These are phyloP conservation scores for Carettochelys insculpta DNA, from an alignment of 2,113 vertebrate genomes.

Conservation along the genomic window DNA sequence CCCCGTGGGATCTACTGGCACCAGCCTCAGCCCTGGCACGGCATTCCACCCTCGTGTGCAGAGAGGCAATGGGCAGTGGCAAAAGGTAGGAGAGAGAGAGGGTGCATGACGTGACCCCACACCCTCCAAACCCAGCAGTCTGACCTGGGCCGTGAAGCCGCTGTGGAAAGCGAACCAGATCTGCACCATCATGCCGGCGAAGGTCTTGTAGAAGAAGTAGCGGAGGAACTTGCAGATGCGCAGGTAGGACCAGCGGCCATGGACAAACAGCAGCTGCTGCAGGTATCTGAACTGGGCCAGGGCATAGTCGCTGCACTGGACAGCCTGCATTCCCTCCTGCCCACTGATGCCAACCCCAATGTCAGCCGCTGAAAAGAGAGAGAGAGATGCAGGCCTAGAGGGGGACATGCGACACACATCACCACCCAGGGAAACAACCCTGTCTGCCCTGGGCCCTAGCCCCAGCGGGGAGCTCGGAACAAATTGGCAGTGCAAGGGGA, in stretches of 20 bases:
- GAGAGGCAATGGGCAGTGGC: neutral
- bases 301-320: slow-evolving; percentile 89
- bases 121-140: fast-evolving
- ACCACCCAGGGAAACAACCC: neutral
- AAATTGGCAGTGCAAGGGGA: neutral
- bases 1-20: neutral
- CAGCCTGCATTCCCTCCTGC: slow-evolving; percentile 89
- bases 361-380: slow-evolving; percentile 81
- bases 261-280: slow-evolving; percentile 86
- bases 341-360: slow-evolving; percentile 90
- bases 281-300: slow-evolving; percentile 90
- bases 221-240: slow-evolving; percentile 88
- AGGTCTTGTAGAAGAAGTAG: slow-evolving; percentile 93
- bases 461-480: too few relatives aligned
- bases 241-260: slow-evolving; percentile 91
- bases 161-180: slow-evolving; percentile 90
- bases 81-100: neutral
- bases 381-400: neutral
- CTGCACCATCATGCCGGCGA: slow-evolving; percentile 83
- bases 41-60: neutral
- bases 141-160: slow-evolving; percentile 87
- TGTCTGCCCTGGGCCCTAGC: neutral
- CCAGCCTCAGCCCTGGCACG: neutral
- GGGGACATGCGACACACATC: neutral
- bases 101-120: fast-evolving